Evolutionary conservation across 2,888 invertebrate genomes (phyloP), one percentile per base, ranked within the genome.

Genomic region (Timandra comae): DNA sequence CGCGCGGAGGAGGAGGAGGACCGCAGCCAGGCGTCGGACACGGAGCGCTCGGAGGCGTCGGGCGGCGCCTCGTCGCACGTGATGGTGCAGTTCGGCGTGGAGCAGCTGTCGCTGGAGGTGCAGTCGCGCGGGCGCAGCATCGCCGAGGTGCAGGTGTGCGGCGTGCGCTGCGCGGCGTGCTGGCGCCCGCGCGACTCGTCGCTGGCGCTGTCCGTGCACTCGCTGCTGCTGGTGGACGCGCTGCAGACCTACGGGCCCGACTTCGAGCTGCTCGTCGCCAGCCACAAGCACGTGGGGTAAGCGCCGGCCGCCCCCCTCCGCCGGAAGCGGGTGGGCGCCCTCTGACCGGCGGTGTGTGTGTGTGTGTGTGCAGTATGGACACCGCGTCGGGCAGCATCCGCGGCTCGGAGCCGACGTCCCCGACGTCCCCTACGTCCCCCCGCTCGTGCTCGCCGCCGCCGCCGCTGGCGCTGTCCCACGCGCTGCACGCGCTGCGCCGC

Each of bases 191-290:
- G 88, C 9, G 94, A 96, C 67, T 88, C 91, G 3, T 91, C 91
- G 49, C 85, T 96, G 23, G 91, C 93, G 1, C 89, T 98, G 40
- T 95, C 95, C 7, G 96, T 98, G 28, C 97, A 97, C 76, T 96
- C 97, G 56, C 87, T 98, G 50, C 87, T 98, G 35, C 80, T 98
- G 33, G 98, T 96, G 2, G 98, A 98, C 84, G 98, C 98, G 29
- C 87, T 98, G 68, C 98, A 98, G 80, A 96, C 96, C 8, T 96
- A 95, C 74, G 98, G 98, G 0, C 93, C 93, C 0, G 98, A 98
- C 86, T 98, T 97, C 82, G 98, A 98, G 72, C 86, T 98, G 30
- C 87, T 98, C 5, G 91, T 97, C 8, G 98, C 98, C 13, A 97
- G 97, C 68, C 98, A 98, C 75, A 94, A 94, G 63, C 96, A 97